Evolutionary conservation across 1,140 invertebrate species (phyloP), one percentile per base, ranked within the genome.

Genomic region (Atopsyche davidsoni): DNA sequence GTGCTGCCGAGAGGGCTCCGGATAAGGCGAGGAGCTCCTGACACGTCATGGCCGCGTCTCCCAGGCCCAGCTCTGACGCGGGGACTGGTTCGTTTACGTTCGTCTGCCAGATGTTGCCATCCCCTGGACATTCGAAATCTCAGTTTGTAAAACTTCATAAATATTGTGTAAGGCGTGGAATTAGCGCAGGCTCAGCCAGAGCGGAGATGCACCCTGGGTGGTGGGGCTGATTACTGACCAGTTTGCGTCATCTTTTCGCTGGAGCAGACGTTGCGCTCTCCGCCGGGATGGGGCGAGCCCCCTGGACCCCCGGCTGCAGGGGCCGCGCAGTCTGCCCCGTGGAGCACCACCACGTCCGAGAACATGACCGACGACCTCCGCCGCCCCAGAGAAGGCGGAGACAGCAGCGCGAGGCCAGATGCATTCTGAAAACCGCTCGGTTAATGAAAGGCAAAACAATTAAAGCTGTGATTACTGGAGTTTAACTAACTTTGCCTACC

Each of bases 171-270:
- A n/a, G n/a, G n/a, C n/a, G n/a, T n/a, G n/a, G n/a, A n/a, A n/a
- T n/a, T n/a, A 7, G 6, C 25, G 6, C 25, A 7, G 6, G 6
- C 6, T 28, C 6, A 7, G n/a, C 25, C 6, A 28, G 25, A 28
- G 25, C n/a, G n/a, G n/a, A 7, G 25, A 28, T 34, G 16, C 3
- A 34, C 3, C 16, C n/a, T 10, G 25, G 18, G 25, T 3, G 25
- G 9, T 13, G 4, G 17, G 21, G 9, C 35, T 42, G 4, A 28
- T 32, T 19, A 17, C 53, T 68, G 72, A 73, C 83, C 86, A 32
- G 87, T 87, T 71, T 92, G 89, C 0, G 87, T 90, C 79, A 87
- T 91, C 66, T 91, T 91, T 62, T 92, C 88, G 36, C 83, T 87
- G 16, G 85, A 89, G 66, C 86, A 89, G 13, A 89, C 77, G 60